Evolutionary conservation across 2,888 invertebrate genomes (phyloP), one percentile per base, ranked within the genome.

Genomic region (Drosophila greeni): DNA sequence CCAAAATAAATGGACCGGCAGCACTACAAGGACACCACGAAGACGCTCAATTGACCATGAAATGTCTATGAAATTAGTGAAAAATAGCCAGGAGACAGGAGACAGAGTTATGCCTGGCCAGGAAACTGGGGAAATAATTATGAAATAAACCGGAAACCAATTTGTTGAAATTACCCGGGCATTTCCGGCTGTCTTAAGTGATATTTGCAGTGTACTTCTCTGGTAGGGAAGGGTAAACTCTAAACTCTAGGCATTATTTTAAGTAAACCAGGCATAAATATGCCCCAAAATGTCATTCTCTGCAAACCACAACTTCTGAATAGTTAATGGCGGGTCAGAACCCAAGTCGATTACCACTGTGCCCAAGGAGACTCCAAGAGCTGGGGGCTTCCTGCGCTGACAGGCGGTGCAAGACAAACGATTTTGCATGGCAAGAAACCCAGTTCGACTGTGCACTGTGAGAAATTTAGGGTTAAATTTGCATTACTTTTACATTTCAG

Each of bases 41-140:
- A 23, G 23, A 8, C n/a, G 5, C 53, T 72, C 84, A 84, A 81
- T 80, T 76, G 80, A 70, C 76, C 78, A 76, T 76, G 69, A 84
- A 82, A 84, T 76, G 67, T 45, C 47, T 51, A 11, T 43, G 14
- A 67, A 75, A 66, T 64, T 62, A 64, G 45, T 64, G 39, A 26
- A 12, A 43, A 43, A 6, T 11, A 6, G 26, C 1, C 11, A 11
- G 3, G 26, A 43, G 16, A 12, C 29, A 18, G 14, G 16, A 26
- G 23, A 24, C 26, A 12, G 12, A 43, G 18, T 12, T 20, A 12
- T 20, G 18, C 11, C 16, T 4, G 11, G 7, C 6, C 24, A 24
- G 7, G 34, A 1, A 36, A 36, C n/a, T n/a, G n/a, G n/a, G n/a
- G n/a, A n/a, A 9, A 16, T 12, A 16, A 45, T 29, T 29, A 45